phyloP scores from a whole-genome alignment of 2,888 invertebrate genomes.

The Archips crataeganus region DNA sequence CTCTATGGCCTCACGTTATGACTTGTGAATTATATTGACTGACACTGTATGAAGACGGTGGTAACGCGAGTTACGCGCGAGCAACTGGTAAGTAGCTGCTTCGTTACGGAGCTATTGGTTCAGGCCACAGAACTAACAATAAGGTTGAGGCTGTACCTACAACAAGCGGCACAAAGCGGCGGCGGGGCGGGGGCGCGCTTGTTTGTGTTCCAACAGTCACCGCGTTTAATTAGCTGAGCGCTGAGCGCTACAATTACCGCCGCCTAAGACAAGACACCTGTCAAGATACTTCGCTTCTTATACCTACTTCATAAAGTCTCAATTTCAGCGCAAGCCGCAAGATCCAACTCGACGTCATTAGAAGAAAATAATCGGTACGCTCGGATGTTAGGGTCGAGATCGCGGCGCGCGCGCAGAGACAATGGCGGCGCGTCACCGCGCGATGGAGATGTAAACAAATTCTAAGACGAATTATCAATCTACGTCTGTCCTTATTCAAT shows the following conservation, averaged over 20 bases:
- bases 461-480: slow-evolving; percentile 42
- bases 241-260: slow-evolving; percentile 37
- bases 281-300: not conserved
- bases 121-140: too few species aligned
- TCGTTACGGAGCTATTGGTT: slow-evolving; percentile 25
- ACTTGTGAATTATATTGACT: not conserved
- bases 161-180: not conserved
- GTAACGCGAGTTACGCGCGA: slow-evolving; percentile 25
- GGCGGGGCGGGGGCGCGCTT: slow-evolving; percentile 8
- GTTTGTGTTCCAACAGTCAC: slow-evolving; percentile 39
- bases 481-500: slow-evolving; percentile 41
- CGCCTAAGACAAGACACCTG: slow-evolving; percentile 14
- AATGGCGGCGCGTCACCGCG: slow-evolving; percentile 37
- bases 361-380: not conserved
- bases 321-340: not conserved
- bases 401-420: slow-evolving; percentile 21
- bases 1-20: not conserved
- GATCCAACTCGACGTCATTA: slow-evolving; percentile 6
- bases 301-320: not conserved
- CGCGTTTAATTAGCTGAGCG: slow-evolving; percentile 40
- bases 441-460: slow-evolving; percentile 42
- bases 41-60: not conserved
- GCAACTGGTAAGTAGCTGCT: slow-evolving; percentile 16
- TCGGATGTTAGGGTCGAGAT: slow-evolving; percentile 24
- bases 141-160: slow-evolving; percentile 7